A percentile compares a stretch with the other conserved stretches of the same genome.
phyloP scores from a whole-genome alignment of 2,888 invertebrate genomes.

The Parasteatoda lunata region DNA sequence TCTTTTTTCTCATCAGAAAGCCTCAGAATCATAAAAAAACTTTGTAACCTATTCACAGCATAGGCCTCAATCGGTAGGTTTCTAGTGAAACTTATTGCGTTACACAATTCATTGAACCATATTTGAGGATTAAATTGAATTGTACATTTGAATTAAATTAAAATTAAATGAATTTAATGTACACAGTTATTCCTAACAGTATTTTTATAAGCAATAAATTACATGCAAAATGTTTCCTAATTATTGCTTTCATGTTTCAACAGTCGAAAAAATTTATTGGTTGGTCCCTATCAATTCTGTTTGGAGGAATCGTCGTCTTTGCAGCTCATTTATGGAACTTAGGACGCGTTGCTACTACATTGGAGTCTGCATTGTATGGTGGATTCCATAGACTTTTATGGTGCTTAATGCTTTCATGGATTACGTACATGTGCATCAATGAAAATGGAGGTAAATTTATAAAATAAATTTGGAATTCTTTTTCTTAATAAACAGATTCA shows the following conservation, averaged over 20 bases:
- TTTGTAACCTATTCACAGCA: no score
- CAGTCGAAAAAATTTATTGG: background rate
- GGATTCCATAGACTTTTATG: background rate
- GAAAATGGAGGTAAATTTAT: background rate
- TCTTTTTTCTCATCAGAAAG: no score
- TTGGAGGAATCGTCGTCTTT: background rate
- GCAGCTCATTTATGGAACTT: background rate
- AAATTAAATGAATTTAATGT: no score
- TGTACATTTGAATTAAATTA: no score
- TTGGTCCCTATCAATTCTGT: background rate
- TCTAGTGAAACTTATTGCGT: no score
- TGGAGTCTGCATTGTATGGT: background rate
- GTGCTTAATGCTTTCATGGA: background rate
- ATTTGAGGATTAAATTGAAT: no score
- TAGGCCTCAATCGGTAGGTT: no score
- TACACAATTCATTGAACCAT: no score
- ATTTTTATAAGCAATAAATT: no score
- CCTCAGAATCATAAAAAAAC: no score
- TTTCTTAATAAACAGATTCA: background rate
- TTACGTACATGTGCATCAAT: background rate
- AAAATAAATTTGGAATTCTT: background rate
- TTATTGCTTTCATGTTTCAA: background rate
- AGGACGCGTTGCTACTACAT: background rate
- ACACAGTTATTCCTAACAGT: no score
- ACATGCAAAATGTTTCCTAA: background rate